phyloP scores from a whole-genome alignment of 2,888 invertebrate species.

The Chrysodeixis includens region DNA sequence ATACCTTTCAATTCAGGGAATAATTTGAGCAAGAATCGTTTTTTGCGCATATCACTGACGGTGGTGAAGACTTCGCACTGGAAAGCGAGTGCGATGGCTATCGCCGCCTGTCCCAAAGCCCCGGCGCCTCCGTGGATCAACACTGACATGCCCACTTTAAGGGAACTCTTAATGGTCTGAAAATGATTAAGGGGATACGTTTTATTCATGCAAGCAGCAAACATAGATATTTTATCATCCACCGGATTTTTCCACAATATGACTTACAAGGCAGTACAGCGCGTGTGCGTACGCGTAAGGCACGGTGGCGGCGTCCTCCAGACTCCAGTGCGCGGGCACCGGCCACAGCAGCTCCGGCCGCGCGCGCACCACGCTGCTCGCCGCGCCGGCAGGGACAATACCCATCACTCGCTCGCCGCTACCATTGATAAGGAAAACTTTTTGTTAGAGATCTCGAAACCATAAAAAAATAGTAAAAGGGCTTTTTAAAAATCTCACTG shows the following conservation, averaged over 20 bases:
- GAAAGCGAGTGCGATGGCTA: slow-evolving; percentile 70
- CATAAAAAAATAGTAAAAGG: too few species aligned
- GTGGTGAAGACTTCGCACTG: slow-evolving; percentile 76
- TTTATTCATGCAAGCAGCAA: neutral
- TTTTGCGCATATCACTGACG: slow-evolving; percentile 74
- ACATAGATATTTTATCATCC: too few species aligned
- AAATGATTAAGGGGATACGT: slow-evolving; percentile 13
- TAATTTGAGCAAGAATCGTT: slow-evolving; percentile 70
- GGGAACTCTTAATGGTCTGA: slow-evolving; percentile 56
- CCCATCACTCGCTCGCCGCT: slow-evolving; percentile 91
- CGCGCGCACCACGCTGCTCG: slow-evolving; percentile 87
- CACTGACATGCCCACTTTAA: slow-evolving; percentile 50
- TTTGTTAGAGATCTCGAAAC: too few species aligned
- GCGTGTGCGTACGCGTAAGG: slow-evolving; percentile 92
- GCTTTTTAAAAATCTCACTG: too few species aligned
- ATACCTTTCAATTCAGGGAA: slow-evolving; percentile 76
- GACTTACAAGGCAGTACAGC: slow-evolving; percentile 74
- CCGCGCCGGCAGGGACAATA: slow-evolving; percentile 83
- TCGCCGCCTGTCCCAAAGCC: slow-evolving; percentile 77
- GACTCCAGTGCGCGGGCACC: slow-evolving; percentile 91
- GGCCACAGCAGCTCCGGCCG: slow-evolving; percentile 89
- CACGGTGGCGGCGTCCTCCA: slow-evolving; percentile 93
- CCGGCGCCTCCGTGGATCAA: slow-evolving; percentile 67
- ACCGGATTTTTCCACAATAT: neutral
- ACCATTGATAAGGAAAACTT: neutral